phyloP scores from a whole-genome alignment of 2,113 vertebrate species.

The Steatornis caripensis region DNA sequence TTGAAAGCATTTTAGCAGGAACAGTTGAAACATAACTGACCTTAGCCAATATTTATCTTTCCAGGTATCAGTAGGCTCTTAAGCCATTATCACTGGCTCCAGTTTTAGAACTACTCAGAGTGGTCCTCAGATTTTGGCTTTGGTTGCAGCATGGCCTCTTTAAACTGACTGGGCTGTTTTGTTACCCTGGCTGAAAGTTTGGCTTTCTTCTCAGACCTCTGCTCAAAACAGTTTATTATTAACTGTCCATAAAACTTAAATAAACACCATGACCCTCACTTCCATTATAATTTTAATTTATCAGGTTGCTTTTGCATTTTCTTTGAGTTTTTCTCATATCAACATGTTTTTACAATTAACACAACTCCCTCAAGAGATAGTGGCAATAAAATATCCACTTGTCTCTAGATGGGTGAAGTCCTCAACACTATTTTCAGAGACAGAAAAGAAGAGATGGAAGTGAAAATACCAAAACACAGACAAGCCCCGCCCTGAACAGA shows the following conservation, averaged over 20 bases:
- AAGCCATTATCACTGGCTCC: background rate
- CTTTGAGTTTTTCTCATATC: background rate
- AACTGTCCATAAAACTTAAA: background rate
- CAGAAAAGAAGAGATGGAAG: background rate
- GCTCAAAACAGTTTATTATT: background rate
- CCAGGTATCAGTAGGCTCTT: background rate
- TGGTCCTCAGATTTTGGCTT: background rate
- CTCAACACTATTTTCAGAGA: background rate
- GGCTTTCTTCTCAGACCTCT: background rate
- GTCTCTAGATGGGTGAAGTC: background rate
- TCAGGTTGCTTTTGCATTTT: background rate
- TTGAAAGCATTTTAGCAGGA: background rate
- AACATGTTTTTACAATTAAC: background rate
- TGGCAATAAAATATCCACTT: background rate
- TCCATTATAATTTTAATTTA: background rate
- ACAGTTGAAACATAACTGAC: background rate
- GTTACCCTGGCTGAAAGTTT: background rate
- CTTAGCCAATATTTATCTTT: background rate
- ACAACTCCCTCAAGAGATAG: background rate
- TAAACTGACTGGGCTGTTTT: background rate
- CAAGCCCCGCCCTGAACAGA: background rate
- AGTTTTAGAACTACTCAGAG: background rate
- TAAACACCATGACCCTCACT: background rate
- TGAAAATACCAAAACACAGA: background rate
- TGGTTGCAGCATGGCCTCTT: background rate